Percentiles rank a stretch among this genome's conserved stretches.
Evolutionary conservation across 1,140 invertebrate species (phyloP).

Genomic region (Drosophila pruinosa): DNA sequence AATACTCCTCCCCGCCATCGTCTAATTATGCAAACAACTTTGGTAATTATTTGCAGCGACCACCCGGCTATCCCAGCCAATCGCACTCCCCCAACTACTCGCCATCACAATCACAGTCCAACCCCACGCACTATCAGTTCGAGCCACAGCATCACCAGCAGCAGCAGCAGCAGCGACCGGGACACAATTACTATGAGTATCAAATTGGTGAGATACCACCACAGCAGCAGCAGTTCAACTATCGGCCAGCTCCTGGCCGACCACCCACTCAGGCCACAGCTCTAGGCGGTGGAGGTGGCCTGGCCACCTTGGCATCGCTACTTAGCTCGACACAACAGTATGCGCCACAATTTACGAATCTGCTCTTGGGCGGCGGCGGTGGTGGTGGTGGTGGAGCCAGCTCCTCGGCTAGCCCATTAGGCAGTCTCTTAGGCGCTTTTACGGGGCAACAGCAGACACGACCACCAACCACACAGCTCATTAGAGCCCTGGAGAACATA

Average conservation of each 20-base stretch:
- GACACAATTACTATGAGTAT: slow-evolving; percentile 79
- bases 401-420: slow-evolving; percentile 52
- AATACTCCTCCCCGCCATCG: slow-evolving; percentile 28
- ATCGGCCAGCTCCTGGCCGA: slow-evolving; percentile 40
- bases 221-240: slow-evolving; percentile 67
- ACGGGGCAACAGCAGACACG: slow-evolving; percentile 33
- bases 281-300: slow-evolving; percentile 32
- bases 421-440: slow-evolving; percentile 69
- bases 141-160: slow-evolving; percentile 21
- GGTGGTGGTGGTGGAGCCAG: slow-evolving; percentile 26
- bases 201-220: slow-evolving; percentile 77
- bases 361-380: slow-evolving; percentile 65
- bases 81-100: background rate
- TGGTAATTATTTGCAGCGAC: slow-evolving; percentile 81
- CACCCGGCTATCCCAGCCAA: slow-evolving; percentile 32
- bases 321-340: slow-evolving; percentile 70
- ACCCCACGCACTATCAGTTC: slow-evolving; percentile 45
- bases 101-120: slow-evolving; percentile 10
- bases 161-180: slow-evolving; percentile 46
- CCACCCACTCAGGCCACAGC: slow-evolving; percentile 37
- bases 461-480: slow-evolving; percentile 81
- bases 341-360: slow-evolving; percentile 80
- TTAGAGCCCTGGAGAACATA: slow-evolving; percentile 87
- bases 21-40: slow-evolving; percentile 83
- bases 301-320: slow-evolving; percentile 71